A percentile compares a stretch with the other conserved stretches of the same genome.
phyloP scores from a whole-genome alignment of 2,888 invertebrate genomes.

The Schrankia costaestrigalis region DNA sequence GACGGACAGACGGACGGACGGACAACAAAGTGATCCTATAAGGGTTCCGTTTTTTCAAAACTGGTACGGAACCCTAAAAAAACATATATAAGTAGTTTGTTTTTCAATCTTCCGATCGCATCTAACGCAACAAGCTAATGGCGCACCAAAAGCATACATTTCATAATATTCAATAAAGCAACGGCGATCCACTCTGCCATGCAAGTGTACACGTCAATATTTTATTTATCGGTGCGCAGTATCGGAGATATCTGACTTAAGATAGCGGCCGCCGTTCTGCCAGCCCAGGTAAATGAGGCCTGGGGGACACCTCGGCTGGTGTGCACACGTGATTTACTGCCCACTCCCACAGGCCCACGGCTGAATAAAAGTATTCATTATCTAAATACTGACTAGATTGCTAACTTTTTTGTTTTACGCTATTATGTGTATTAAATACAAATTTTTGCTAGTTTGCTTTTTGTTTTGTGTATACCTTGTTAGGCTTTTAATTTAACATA shows the following conservation, averaged over 20 bases:
- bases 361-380: conserved; percentile 32
- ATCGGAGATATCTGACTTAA: conserved; percentile 61
- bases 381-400: conserved; percentile 12
- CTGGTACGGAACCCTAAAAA: too few species aligned
- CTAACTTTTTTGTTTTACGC: too few species aligned
- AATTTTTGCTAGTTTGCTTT: too few species aligned
- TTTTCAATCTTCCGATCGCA: too few species aligned
- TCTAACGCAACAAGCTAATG: too few species aligned
- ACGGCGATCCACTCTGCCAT: conserved; percentile 17
- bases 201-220: conserved; percentile 62
- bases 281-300: conserved; percentile 65
- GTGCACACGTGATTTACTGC: conserved; percentile 50
- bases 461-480: too few species aligned
- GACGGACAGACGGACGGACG: too few species aligned
- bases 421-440: too few species aligned
- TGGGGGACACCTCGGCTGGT: conserved; percentile 33
- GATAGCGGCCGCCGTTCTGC: conserved; percentile 42
- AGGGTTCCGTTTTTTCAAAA: too few species aligned
- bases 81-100: too few species aligned
- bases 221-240: conserved; percentile 66
- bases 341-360: conserved; percentile 26
- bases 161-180: not conserved
- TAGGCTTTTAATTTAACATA: too few species aligned
- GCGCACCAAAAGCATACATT: not conserved
- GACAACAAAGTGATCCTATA: too few species aligned